These are phyloP conservation scores for Antechinus stuartii DNA, from an alignment of 2,113 vertebrate species.

Conservation along the genomic window DNA sequence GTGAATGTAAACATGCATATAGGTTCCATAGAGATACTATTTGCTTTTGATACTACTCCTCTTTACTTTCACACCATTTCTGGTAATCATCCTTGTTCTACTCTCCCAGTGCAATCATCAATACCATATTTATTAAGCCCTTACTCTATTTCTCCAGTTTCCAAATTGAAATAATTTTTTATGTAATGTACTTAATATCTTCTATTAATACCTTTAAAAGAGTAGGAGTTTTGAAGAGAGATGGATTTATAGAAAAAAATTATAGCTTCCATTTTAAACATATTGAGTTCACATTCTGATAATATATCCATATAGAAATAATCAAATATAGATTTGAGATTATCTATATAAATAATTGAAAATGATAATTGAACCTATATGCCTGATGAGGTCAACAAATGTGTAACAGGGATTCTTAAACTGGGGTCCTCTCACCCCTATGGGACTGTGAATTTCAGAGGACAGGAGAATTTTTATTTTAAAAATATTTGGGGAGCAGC, in stretches of 20 bases:
- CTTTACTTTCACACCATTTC: background rate
- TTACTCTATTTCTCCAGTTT: background rate
- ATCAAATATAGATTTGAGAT: background rate
- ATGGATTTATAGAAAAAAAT: background rate
- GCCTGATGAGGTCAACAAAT: background rate
- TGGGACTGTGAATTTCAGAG: background rate
- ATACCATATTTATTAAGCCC: background rate
- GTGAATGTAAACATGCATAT: background rate
- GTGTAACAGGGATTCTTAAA: background rate
- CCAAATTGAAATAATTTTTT: background rate
- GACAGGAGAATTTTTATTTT: background rate
- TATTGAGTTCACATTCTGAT: background rate
- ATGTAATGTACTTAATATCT: background rate
- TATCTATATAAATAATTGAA: background rate
- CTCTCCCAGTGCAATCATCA: background rate
- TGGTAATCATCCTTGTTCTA: background rate
- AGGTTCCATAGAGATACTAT: background rate
- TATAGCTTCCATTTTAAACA: background rate
- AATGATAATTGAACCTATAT: background rate
- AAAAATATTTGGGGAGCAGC: background rate
- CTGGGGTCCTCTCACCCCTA: background rate
- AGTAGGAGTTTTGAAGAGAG: background rate
- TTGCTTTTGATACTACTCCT: background rate
- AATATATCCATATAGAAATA: background rate
- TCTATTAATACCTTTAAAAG: background rate